These are phyloP conservation scores for Patella vulgata DNA, from an alignment of 1,140 invertebrate species.

Conservation along the genomic window DNA sequence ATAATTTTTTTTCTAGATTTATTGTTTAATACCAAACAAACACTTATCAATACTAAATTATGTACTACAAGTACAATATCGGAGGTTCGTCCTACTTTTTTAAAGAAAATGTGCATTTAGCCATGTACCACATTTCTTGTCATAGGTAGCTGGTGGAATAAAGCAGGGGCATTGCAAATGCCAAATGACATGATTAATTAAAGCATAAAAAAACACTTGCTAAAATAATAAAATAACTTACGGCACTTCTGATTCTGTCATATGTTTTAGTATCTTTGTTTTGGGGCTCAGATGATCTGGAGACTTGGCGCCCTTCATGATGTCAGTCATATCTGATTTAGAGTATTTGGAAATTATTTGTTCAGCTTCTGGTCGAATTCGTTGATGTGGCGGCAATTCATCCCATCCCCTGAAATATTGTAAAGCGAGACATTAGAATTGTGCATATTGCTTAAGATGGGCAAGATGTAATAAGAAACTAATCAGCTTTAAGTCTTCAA, in stretches of 20 bases:
- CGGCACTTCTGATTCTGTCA: slow-evolving; percentile 38
- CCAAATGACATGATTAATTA: background rate
- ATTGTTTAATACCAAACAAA: no score
- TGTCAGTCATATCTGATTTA: slow-evolving; percentile 39
- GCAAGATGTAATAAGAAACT: no score
- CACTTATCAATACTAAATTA: no score
- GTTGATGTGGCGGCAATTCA: slow-evolving; percentile 46
- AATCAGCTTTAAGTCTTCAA: no score
- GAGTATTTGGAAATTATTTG: slow-evolving; percentile 46
- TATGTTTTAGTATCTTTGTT: slow-evolving; percentile 35
- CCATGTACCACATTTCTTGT: no score
- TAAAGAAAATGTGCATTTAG: no score
- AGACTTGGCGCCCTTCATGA: slow-evolving; percentile 40
- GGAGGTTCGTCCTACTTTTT: no score
- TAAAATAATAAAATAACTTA: slow-evolving; percentile 12
- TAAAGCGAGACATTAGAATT: no score
- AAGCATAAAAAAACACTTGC: background rate
- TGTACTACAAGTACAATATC: no score
- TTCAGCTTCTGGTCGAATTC: slow-evolving; percentile 53
- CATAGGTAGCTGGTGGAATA: background rate
- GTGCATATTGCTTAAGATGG: no score
- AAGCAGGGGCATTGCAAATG: slow-evolving; percentile 21
- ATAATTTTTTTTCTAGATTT: no score
- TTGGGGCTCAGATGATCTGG: slow-evolving; percentile 24
- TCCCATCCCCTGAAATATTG: slow-evolving; percentile 52